Evolutionary conservation across 2,113 vertebrate genomes (phyloP).

Genomic region (Amia ocellicauda): DNA sequence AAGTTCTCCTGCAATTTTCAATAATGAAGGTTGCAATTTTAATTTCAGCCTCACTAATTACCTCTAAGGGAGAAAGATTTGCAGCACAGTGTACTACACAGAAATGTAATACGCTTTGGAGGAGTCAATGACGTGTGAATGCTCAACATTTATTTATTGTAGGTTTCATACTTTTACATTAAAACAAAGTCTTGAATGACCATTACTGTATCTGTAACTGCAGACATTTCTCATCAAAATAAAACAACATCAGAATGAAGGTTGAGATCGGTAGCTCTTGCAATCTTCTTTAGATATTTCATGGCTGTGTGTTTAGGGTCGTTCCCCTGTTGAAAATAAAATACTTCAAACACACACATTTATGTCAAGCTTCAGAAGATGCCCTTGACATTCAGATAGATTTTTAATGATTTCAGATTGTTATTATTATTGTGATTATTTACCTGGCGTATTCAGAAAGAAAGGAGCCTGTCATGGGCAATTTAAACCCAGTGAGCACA

Average conservation of each 20-base stretch:
- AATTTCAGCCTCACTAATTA: slow-evolving; percentile 7
- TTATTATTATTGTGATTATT: not conserved
- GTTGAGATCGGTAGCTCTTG: too few relatives aligned
- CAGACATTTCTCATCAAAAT: too few relatives aligned
- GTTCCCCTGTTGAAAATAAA: too few relatives aligned
- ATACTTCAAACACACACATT: too few relatives aligned
- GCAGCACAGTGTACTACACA: not conserved
- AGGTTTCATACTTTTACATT: not conserved
- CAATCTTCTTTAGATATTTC: too few relatives aligned
- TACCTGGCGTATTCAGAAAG: not conserved
- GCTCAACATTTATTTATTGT: not conserved
- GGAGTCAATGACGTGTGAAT: not conserved
- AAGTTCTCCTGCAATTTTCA: not conserved
- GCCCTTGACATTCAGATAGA: not conserved
- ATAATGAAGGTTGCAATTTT: slow-evolving; percentile 6
- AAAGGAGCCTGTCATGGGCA: not conserved
- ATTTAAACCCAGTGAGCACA: not conserved
- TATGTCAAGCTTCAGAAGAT: too few relatives aligned
- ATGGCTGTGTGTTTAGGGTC: too few relatives aligned
- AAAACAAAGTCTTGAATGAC: too few relatives aligned
- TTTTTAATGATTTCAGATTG: not conserved
- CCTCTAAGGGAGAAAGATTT: not conserved
- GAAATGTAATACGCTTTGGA: not conserved
- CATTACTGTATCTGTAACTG: too few relatives aligned
- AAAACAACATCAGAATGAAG: too few relatives aligned